Evolutionary conservation across 2,797 vertebrate genomes (phyloP), one percentile per base, ranked within the genome.

Genomic region (Danionella dracula): DNA sequence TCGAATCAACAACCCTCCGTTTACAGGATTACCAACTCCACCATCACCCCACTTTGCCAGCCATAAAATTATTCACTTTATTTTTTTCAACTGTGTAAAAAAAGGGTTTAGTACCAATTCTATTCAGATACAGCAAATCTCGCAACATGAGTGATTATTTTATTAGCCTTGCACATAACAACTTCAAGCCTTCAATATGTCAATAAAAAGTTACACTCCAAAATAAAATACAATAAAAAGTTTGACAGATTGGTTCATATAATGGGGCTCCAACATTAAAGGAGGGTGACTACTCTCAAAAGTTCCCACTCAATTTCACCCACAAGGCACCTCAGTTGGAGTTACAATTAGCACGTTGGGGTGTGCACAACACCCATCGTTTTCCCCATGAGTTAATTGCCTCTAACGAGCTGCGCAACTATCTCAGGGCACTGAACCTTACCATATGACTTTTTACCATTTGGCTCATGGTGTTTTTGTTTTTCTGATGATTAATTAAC

Each of bases 271-370:
- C 51, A 45, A 35, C 7, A 17, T 40, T 16, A 16, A 29, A 27
- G 37, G 32, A 35, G 37, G 45, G 38, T 48, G 72, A 66, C 67
- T 40, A 42, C 46, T 21, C 23, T 46, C 44, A 57, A 76, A 62
- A 72, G 46, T 55, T 66, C 68, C 51, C 50, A 23, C 49, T 61
- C 58, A 12, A 41, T 42, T 23, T 15, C 48, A 49, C 70, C 68
- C 65, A 48, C 60, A 71, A 64, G 72, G 41, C 64, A 23, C 45
- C 71, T 51, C 66, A 71, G 70, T 72, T 76, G 67, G 70, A 68
- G 70, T 66, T 71, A 70, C 72, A 73, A 79, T 76, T 74, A 79
- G 65, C 63, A 50, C 68, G 42, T 70, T 10, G 40, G 19, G 56
- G 55, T 54, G 61, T 63, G 11, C 34, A 16, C 41, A 20, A 20